Evolutionary conservation across 2,797 vertebrate genomes (phyloP), one percentile per base, ranked within the genome.

Genomic region (Lates japonicus): DNA sequence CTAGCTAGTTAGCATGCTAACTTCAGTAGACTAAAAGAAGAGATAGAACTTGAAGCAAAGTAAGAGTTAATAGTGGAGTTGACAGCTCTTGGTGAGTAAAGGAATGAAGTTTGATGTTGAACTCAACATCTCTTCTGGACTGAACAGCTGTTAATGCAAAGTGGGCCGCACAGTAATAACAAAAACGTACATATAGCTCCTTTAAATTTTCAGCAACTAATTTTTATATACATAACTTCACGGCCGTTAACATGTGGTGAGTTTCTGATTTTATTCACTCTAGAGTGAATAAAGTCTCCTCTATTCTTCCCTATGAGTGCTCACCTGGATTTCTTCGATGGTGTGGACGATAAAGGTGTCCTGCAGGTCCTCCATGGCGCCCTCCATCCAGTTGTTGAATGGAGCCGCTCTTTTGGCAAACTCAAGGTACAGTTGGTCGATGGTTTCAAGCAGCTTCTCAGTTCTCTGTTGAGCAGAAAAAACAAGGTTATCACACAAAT

Each of bases 321-420:
- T 84, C 59, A 99, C 98, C 97, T 99, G 98, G 87, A 99, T 99
- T 89, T 99, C 98, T 87, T 99, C 98, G 20, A 99, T 99, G 86
- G 98, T 99, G 91, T 99, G 98, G 82, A 99, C 98, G 0, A 99
- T 99, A 82, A 99, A 99, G 0, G 97, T 98, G 83, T 99, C 98
- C 95, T 99, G 98, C 86, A 99, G 95, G 86, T 99, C 98, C 86
- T 99, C 98, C 98, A 99, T 99, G 68, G 98, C 98, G 12, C 98
- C 98, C 88, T 99, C 98, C 98, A 99, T 99, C 98, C 98, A 99
- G 93, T 99, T 99, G 95, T 99, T 99, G 95, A 99, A 99, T 11
- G 98, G 98, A 1, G 98, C 98, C 0, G 98, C 97, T 93, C 98
- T 95, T 93, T 99, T 99, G 91, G 98, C 98, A 52, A 98, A 99